Evolutionary conservation across 2,113 vertebrate genomes (phyloP), one percentile per base, ranked within the genome.

Genomic region (Euleptes europaea): DNA sequence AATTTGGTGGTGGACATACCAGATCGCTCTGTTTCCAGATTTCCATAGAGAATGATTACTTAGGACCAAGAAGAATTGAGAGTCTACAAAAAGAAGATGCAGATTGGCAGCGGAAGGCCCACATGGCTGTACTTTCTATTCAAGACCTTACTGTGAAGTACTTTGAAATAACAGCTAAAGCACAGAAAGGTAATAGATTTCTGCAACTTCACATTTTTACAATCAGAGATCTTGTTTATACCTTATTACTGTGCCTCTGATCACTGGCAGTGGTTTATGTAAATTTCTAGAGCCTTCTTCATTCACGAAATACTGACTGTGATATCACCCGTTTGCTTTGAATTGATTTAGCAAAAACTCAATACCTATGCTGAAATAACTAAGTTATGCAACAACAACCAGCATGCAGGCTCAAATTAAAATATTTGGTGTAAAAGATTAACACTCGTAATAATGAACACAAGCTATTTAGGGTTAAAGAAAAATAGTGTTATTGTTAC

Each of bases 101-200:
- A 3, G 98, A 99, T 82, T 99, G 99, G 99, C 98, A 98, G 94
- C 97, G 95, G 94, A 99, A 99, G 92, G 99, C 98, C 49, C 98
- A 99, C 57, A 95, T 97, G 78, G 98, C 99, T 47, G 98, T 99
- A 4, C 96, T 99, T 66, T 98, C 98, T 89, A 99, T 99, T 85
- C 98, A 99, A 87, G 98, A 99, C 90, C 97, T 99, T 90, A 99
- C 99, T 28, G 98, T 99, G 91, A 99, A 98, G 94, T 99, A 99
- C 92, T 99, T 99, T 75, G 98, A 99, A 96, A 99, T 98, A 94
- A 99, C 99, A 44, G 97, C 98, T 42, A 97, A 98, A 82, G 97
- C 98, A 79, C 98, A 98, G 93, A 99, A 99, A 97, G 98, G 99
- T 99, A 95, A 92, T n/a, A 83, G 54, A 72, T 66, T 86, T 75